Base-by-base conservation (phyloP, 1,140 invertebrate species). In the Danaus plexippus region DNA sequence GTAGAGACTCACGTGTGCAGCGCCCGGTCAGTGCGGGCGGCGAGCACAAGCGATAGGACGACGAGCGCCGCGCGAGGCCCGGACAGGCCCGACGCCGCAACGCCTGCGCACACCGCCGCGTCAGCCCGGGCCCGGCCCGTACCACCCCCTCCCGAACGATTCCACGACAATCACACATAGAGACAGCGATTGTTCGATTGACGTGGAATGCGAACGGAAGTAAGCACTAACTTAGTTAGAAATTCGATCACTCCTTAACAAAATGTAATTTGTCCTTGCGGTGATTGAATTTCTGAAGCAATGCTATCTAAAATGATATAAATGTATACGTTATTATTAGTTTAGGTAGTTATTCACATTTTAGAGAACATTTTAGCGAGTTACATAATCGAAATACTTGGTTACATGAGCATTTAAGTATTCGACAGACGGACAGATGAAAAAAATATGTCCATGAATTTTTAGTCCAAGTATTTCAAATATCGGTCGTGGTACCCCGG, bases 71-170 rank as follows among this genome's bases (percentile, higher is more conserved):
- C 74, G 63, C 68, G 71, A 64, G 69, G 60, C 70, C 67, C 73
- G 71, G 63, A 63, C 68, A 62, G 67, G 65, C 63, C 67, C 72
- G 66, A 65, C 73, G 74, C 74, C 73, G 75, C 80, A 64, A 69
- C 80, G 77, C 83, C 82, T 82, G 80, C 81, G 79, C 78, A 80
- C 79, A 79, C 72, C 75, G 72, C 78, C 68, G 67, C 75, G 90
- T 96, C 42, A 91, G 90, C 88, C 91, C 69, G 91, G 93, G 91
- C 92, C 18, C 60, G 59, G 53, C 58, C 52, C 59, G 52, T 54
- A 47, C 47, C 12, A 56, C 41, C 62, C 54, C 49, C 57, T 55
- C 61, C 54, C 59, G 61, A 54, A 59, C 41, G 22, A 51, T 53
- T 43, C 56, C 46, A 43, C 15, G 11, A 47, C 51, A 22, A 47